These are phyloP conservation scores for Heteromurus nitidus DNA, from an alignment of 2,888 invertebrate species.

Conservation along the genomic window DNA sequence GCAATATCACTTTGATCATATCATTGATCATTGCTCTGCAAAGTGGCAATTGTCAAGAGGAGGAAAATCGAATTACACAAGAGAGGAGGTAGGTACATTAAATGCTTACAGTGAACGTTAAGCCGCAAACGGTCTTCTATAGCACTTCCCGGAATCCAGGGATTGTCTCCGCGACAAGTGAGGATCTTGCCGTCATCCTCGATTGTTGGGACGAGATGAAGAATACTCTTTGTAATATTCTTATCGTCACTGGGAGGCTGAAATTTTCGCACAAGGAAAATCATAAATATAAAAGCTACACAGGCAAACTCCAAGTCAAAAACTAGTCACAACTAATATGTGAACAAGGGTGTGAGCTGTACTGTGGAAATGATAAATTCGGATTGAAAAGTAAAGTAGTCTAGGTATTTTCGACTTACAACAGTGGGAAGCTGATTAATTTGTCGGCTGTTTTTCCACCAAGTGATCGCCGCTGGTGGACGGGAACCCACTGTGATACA, in stretches of 20 bases:
- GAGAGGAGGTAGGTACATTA: not conserved
- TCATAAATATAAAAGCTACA: constrained; percentile 15
- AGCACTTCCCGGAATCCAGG: constrained; percentile 86
- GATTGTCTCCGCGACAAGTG: constrained; percentile 91
- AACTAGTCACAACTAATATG: too few relatives aligned
- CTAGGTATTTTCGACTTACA: too few relatives aligned
- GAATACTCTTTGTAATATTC: constrained; percentile 87
- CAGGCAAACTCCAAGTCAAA: not conserved
- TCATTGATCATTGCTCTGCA: too few relatives aligned
- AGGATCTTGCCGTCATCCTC: constrained; percentile 93
- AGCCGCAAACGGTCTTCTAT: constrained; percentile 91
- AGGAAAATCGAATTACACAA: too few relatives aligned
- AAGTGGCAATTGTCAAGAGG: too few relatives aligned
- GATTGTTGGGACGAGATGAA: constrained; percentile 87
- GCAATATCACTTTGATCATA: too few relatives aligned
- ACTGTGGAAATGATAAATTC: not conserved
- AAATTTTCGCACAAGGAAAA: too few relatives aligned
- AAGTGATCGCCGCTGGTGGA: constrained; percentile 89
- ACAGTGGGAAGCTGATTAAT: constrained; percentile 87
- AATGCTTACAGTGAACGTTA: constrained; percentile 90
- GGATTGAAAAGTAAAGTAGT: too few relatives aligned
- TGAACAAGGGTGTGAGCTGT: too few relatives aligned
- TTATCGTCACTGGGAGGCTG: constrained; percentile 83
- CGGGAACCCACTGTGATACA: constrained; percentile 90
- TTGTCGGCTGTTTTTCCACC: constrained; percentile 92